A percentile compares a stretch with the other conserved stretches of the same genome.
These are phyloP conservation scores for Balearica regulorum DNA, from an alignment of 2,797 vertebrate species.

Conservation along the genomic window DNA sequence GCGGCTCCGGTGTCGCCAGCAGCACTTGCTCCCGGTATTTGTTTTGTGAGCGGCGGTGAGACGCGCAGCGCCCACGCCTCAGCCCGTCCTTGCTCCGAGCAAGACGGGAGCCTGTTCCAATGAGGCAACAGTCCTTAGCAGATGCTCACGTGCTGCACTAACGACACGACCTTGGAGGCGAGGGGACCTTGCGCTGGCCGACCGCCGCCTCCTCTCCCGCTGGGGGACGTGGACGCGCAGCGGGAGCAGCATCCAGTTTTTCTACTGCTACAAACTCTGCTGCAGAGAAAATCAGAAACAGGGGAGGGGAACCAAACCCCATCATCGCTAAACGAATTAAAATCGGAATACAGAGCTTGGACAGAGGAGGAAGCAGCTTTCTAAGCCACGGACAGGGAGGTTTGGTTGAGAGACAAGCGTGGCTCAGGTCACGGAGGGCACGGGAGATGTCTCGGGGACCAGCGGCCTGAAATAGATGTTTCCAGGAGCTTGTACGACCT, in stretches of 20 bases:
- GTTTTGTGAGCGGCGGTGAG: neutral
- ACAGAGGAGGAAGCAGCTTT: neutral
- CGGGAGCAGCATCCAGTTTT: neutral
- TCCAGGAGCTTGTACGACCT: neutral
- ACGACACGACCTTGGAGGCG: rapidly evolving
- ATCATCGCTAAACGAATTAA: neutral
- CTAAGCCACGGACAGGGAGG: neutral
- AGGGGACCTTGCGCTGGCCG: neutral
- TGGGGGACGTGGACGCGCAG: neutral
- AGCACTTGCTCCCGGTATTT: neutral
- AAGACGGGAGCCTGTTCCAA: neutral
- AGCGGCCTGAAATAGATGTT: neutral
- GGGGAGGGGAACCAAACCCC: neutral
- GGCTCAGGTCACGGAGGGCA: neutral
- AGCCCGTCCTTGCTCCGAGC: neutral
- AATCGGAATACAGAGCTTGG: neutral
- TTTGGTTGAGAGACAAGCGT: neutral
- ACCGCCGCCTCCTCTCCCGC: rapidly evolving
- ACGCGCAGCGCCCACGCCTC: neutral
- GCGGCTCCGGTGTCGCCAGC: neutral
- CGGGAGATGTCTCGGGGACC: neutral
- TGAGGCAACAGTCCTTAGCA: neutral
- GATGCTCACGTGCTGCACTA: neutral
- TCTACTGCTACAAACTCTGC: neutral
- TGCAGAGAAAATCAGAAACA: neutral